A percentile compares a stretch with the other conserved stretches of the same genome.
phyloP scores from a whole-genome alignment of 23 tunicate species.

The Clavelina lepadiformis region DNA sequence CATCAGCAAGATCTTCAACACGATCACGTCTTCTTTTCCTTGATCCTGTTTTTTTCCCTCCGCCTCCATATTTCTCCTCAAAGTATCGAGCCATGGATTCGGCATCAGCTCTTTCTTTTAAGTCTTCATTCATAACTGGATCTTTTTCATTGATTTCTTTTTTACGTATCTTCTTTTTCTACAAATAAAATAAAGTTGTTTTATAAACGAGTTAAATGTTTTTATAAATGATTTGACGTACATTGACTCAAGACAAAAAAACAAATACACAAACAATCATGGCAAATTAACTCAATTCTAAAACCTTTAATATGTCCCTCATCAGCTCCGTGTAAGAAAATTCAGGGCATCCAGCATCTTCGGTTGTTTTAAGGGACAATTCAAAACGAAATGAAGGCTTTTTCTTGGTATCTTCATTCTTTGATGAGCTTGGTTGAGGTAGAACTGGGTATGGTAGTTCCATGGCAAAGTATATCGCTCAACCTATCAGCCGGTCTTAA shows the following conservation, averaged over 20 bases:
- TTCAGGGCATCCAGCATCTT: constrained; percentile 49
- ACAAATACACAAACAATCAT: not conserved
- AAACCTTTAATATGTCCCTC: constrained; percentile 33
- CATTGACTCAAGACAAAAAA: not conserved
- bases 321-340: constrained; percentile 56
- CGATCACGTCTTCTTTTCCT: constrained; percentile 35
- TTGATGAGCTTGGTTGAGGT: not conserved
- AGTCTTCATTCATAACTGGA: constrained; percentile 37
- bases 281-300: no score
- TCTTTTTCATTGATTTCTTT: constrained; percentile 9
- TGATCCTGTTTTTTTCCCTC: not conserved
- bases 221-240: no score
- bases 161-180: constrained; percentile 10
- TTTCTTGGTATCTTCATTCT: constrained; percentile 12
- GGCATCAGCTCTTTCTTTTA: constrained; percentile 31
- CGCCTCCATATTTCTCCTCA: constrained; percentile 71
- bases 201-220: no score
- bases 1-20: constrained; percentile 59
- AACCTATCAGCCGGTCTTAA: no score
- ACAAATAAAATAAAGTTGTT: not conserved
- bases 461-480: no score
- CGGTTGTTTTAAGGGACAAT: constrained; percentile 21
- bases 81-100: constrained; percentile 60
- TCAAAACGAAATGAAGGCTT: constrained; percentile 52
- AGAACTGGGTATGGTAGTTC: no score